Percentiles rank a stretch among this genome's conserved stretches.
Evolutionary conservation across 2,888 invertebrate genomes (phyloP).

Genomic region (Labia minor): DNA sequence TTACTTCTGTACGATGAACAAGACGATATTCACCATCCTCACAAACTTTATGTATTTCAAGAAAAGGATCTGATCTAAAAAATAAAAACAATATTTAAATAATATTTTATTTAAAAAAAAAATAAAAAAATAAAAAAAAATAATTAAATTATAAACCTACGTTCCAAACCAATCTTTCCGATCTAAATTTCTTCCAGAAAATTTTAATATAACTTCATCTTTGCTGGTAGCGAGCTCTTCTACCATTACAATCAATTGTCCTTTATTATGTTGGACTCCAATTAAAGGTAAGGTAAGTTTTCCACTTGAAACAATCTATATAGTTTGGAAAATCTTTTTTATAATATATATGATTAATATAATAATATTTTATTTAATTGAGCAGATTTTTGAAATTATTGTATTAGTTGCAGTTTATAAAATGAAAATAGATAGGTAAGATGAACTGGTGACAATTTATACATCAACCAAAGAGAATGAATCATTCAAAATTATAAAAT

Average conservation of each 20-base stretch:
- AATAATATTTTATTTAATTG: too few species aligned
- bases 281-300: constrained; percentile 26
- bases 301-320: constrained; percentile 33
- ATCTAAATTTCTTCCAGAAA: constrained; percentile 32
- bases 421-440: too few species aligned
- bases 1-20: constrained; percentile 44
- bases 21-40: constrained; percentile 39
- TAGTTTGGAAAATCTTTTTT: too few species aligned
- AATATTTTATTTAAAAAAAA: constrained; percentile 15
- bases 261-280: constrained; percentile 27
- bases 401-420: too few species aligned
- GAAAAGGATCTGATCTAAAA: constrained; percentile 30
- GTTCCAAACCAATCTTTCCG: constrained; percentile 33
- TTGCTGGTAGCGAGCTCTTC: constrained; percentile 35
- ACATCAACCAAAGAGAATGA: too few species aligned
- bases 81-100: constrained; percentile 18
- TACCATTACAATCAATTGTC: constrained; percentile 31
- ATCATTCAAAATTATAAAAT: too few species aligned
- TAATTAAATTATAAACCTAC: constrained; percentile 27
- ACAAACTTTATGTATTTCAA: constrained; percentile 37
- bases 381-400: too few species aligned
- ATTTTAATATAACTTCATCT: constrained; percentile 33
- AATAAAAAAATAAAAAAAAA: background rate
- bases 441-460: too few species aligned
- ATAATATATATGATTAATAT: background rate